Conservation (phyloP, 2,113 vertebrate species). For the Opisthocomus hoazin region DNA sequence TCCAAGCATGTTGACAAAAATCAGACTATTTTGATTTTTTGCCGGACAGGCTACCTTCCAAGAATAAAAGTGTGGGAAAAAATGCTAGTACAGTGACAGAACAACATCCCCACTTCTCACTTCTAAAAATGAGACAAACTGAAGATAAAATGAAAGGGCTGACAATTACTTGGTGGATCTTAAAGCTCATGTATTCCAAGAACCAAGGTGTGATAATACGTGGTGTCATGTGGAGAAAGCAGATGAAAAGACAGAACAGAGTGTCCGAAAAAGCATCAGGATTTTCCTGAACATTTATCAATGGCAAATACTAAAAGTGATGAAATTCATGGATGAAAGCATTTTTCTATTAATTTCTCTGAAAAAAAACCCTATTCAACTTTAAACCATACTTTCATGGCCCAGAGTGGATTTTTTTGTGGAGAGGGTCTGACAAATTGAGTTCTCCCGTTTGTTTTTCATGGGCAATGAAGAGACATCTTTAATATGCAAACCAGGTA, state of each 20-base stretch:
- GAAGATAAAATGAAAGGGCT: conserved; percentile 36
- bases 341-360: not conserved
- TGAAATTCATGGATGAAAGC: not conserved
- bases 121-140: conserved; percentile 24
- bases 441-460: not conserved
- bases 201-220: not conserved
- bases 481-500: not conserved
- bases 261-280: not conserved
- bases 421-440: not conserved
- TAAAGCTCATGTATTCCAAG: not conserved
- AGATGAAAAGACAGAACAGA: not conserved
- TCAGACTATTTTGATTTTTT: conserved; percentile 49
- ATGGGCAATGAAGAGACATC: not conserved
- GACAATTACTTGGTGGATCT: not conserved
- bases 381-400: not conserved
- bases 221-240: not conserved
- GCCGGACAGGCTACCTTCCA: conserved; percentile 58
- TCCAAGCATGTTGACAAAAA: conserved; percentile 43
- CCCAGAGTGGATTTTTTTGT: not conserved
- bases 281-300: not conserved
- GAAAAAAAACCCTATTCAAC: not conserved
- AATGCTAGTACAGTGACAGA: conserved; percentile 9
- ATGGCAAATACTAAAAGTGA: not conserved
- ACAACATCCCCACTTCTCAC: conserved; percentile 17
- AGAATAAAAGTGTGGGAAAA: conserved; percentile 58